Evolutionary conservation across 2,888 invertebrate species (phyloP), one percentile per base, ranked within the genome.

Genomic region (Volucella inanis): DNA sequence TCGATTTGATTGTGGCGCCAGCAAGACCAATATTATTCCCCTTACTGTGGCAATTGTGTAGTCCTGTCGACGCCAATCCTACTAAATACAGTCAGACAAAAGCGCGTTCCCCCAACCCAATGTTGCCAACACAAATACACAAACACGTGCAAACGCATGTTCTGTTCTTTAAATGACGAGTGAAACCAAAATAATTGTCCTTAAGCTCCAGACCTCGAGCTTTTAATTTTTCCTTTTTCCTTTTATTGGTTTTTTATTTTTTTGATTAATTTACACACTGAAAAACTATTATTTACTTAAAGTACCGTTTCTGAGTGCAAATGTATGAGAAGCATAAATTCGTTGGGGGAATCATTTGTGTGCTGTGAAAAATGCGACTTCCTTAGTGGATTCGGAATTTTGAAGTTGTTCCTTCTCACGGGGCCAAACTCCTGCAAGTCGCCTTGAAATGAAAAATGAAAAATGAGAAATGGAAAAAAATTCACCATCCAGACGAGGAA

Each of bases 1-100:
- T 85, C 85, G 85, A 85, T 85, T 81, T 81, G 85, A 77, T 68
- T 72, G 50, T 81, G 85, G 85, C 85, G 85, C 85, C 85, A 85
- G 57, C 64, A 81, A 77, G 85, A 77, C 85, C 85, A 68, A 85
- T 81, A 85, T 81, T 76, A 76, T 77, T 6, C 55, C 57, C 77
- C 49, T 45, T 57, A 22, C 76, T 72, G 72, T 81, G 54, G 81
- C 72, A 55, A 67, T 71, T 76, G 64, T 68, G 79, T 76, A 81
- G 81, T 55, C 85, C 43, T 62, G 71, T 62, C 68, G 85, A 77
- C 85, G 85, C 85, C 85, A 68, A 62, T 49, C 49, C 14, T 67
- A 68, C 76, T 76, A 47, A 61, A 57, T 72, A 61, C 76, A 85
- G 76, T 67, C 81, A 71, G 70, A 71, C 59, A 72, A 57, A 47